Percentiles rank a stretch among this genome's conserved stretches.
phyloP scores from a whole-genome alignment of 2,888 invertebrate genomes.

The Catocala nupta region DNA sequence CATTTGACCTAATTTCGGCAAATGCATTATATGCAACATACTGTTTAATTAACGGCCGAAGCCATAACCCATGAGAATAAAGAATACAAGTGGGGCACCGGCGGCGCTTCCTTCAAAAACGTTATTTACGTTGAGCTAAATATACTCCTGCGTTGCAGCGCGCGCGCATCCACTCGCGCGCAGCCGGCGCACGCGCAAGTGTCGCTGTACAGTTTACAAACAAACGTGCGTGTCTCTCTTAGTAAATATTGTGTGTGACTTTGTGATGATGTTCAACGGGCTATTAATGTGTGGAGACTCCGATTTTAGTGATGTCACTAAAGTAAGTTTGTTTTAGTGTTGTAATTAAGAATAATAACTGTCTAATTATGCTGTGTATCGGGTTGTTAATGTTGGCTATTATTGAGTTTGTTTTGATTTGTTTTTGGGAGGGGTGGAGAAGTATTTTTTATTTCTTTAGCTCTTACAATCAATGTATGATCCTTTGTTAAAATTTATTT shows the following conservation, averaged over 20 bases:
- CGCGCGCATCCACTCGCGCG: slow-evolving; percentile 42
- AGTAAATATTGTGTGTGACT: slow-evolving; percentile 18
- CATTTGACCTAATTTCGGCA: neutral
- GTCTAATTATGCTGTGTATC: too few relatives aligned
- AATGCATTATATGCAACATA: slow-evolving; percentile 28
- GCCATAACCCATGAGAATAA: slow-evolving; percentile 45
- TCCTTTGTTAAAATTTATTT: too few relatives aligned
- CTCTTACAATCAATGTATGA: too few relatives aligned
- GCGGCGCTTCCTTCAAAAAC: slow-evolving; percentile 52
- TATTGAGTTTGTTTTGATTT: too few relatives aligned
- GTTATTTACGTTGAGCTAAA: slow-evolving; percentile 56
- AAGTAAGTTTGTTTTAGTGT: slow-evolving; percentile 61
- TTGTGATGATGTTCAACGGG: slow-evolving; percentile 80
- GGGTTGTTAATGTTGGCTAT: too few relatives aligned
- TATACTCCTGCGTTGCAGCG: slow-evolving; percentile 39
- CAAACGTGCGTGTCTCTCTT: slow-evolving; percentile 31
- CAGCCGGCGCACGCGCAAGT: slow-evolving; percentile 35
- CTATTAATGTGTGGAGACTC: slow-evolving; percentile 76
- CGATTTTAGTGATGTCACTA: slow-evolving; percentile 77
- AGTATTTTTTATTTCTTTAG: too few relatives aligned
- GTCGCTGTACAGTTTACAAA: slow-evolving; percentile 35
- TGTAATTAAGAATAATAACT: neutral
- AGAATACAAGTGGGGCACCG: slow-evolving; percentile 56
- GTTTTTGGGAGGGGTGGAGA: too few relatives aligned
- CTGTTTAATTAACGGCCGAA: slow-evolving; percentile 30